Percentiles rank a stretch among this genome's conserved stretches.
These are phyloP conservation scores for Bombus superbus DNA, from an alignment of 1,140 invertebrate genomes.

Conservation along the genomic window DNA sequence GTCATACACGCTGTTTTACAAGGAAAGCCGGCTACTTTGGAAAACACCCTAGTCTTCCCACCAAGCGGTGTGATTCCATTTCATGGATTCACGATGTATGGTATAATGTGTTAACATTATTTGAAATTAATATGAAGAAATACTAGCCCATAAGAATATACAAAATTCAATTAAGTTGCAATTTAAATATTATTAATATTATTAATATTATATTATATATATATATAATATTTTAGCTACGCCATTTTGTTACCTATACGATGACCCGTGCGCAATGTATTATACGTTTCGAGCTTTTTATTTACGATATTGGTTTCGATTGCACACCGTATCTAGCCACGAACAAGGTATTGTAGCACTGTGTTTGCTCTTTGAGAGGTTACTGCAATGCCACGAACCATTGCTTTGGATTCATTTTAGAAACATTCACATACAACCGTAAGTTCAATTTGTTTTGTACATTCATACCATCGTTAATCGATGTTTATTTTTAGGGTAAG, in stretches of 20 bases:
- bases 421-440: conserved; percentile 95
- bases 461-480: background rate
- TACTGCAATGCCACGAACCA: conserved; percentile 95
- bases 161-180: background rate
- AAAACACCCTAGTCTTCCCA: conserved; percentile 91
- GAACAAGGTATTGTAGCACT: conserved; percentile 93
- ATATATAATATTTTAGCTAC: conserved; percentile 86
- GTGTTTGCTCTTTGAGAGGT: conserved; percentile 93
- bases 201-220: background rate
- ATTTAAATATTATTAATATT: background rate
- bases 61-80: conserved; percentile 98
- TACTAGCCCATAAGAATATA: background rate
- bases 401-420: conserved; percentile 95
- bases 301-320: conserved; percentile 93
- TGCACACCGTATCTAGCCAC: conserved; percentile 96
- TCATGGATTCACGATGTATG: conserved; percentile 98
- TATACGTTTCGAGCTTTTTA: conserved; percentile 96
- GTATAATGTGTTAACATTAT: conserved; percentile 82
- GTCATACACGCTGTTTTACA: conserved; percentile 86
- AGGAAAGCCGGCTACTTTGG: conserved; percentile 87
- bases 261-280: conserved; percentile 93
- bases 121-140: background rate
- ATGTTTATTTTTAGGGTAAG: conserved; percentile 85
- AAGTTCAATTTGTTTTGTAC: conserved; percentile 81
- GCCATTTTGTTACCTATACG: conserved; percentile 96